These are phyloP conservation scores for Lycocerus yunnanus DNA, from an alignment of 2,888 invertebrate species.

Conservation along the genomic window DNA sequence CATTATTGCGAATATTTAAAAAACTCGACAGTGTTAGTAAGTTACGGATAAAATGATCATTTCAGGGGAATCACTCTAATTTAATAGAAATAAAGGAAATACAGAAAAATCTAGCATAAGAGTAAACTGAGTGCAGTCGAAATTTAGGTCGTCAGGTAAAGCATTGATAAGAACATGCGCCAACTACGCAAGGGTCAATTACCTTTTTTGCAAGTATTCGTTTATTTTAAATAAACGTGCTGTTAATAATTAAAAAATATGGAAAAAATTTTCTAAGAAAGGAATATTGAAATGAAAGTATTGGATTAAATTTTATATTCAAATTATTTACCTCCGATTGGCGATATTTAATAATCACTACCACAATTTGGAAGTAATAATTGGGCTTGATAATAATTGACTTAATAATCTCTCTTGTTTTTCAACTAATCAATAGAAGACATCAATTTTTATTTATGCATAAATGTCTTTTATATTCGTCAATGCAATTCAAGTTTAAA, in stretches of 20 bases:
- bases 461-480: too few species aligned
- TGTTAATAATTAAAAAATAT: neutral
- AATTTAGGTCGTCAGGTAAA: slow-evolving; percentile 1
- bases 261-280: neutral
- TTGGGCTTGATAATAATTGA: neutral
- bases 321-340: neutral
- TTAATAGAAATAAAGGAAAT: too few species aligned
- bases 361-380: neutral
- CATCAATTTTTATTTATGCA: neutral
- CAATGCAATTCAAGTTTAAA: too few species aligned
- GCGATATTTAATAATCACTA: neutral
- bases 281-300: neutral
- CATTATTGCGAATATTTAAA: too few species aligned
- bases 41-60: too few species aligned
- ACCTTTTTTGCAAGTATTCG: neutral
- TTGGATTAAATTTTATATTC: neutral
- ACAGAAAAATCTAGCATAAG: too few species aligned
- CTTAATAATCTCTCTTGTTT: too few species aligned
- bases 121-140: neutral
- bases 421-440: neutral
- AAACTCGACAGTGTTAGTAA: too few species aligned
- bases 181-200: neutral
- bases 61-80: too few species aligned
- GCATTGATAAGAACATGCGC: neutral
- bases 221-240: neutral